Evolutionary conservation across 2,888 invertebrate genomes (phyloP), one percentile per base, ranked within the genome.

Genomic region (Sminthurinus aureus): DNA sequence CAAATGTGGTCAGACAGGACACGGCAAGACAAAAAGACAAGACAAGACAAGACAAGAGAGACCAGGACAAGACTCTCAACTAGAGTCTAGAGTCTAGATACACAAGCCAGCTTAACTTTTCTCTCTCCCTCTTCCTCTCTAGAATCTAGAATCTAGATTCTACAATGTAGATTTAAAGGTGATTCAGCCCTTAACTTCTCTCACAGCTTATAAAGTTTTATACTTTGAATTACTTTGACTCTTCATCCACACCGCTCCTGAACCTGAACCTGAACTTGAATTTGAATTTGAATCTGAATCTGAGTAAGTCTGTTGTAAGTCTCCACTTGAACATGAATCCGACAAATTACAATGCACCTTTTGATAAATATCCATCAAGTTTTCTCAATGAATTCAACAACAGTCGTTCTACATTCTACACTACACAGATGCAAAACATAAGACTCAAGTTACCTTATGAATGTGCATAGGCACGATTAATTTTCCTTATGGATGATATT

Each of bases 1-100:
- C 80, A 84, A 83, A 85, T 83, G 83, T 82, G 79, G 85, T 82
- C 77, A 51, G 74, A 71, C 52, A 69, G 74, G 80, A 52, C 71
- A 51, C 18, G 15, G 78, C 38, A 38, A 38, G 38, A 38, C 38
- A 38, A 38, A 38, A 38, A 38, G 38, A 38, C 38, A 38, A 38
- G 38, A 38, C 1, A 38, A 38, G 38, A 38, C 38, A 38, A 38
- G 38, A 38, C 1, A 38, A 38, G 38, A 38, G 3, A 38, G 38
- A 38, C 6, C 38, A 38, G 38, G 38, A 38, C 38, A 6, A 6
- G 38, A 38, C 6, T 38, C 6, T 38, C 38, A 38, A 38, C 3
- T 38, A 38, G 3, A 38, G 38, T 38, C 38, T n/a, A 64, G 3
- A 64, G 0, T 18, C 3, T 38, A 38, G 3, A 38, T 38, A 38